phyloP scores from a whole-genome alignment of 2,113 vertebrate species.

The Mesitornis unicolor region DNA sequence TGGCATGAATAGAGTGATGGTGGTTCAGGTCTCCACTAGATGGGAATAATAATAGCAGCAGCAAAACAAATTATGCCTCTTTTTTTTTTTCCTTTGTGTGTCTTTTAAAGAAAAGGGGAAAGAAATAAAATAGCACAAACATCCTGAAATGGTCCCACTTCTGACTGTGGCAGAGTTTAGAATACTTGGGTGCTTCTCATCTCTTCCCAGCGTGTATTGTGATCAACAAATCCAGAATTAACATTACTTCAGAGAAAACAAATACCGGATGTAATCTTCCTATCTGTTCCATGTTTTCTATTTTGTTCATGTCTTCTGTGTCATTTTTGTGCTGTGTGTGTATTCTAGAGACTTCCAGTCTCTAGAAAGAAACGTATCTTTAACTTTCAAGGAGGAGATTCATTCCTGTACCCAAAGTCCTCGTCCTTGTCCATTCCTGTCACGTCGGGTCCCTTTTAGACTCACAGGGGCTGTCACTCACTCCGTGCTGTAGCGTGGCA shows the following conservation, averaged over 20 bases:
- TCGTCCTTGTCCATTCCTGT: slow-evolving; percentile 5
- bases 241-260: background rate
- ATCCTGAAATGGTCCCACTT: background rate
- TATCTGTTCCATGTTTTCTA: background rate
- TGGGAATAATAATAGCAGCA: background rate
- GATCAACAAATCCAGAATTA: background rate
- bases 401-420: background rate
- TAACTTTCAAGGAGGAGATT: background rate
- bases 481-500: background rate
- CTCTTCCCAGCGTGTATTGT: background rate
- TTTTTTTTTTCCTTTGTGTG: background rate
- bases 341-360: background rate
- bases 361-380: background rate
- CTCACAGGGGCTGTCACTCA: background rate
- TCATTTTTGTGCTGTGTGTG: background rate
- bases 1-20: background rate
- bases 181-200: background rate
- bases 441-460: background rate
- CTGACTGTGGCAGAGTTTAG: background rate
- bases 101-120: background rate
- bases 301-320: background rate
- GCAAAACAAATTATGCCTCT: background rate
- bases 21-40: background rate
- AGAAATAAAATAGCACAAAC: background rate
- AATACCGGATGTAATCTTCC: background rate